These are phyloP conservation scores for Phrynocephalus vlangalii DNA, from an alignment of 2,797 vertebrate species.

Conservation along the genomic window DNA sequence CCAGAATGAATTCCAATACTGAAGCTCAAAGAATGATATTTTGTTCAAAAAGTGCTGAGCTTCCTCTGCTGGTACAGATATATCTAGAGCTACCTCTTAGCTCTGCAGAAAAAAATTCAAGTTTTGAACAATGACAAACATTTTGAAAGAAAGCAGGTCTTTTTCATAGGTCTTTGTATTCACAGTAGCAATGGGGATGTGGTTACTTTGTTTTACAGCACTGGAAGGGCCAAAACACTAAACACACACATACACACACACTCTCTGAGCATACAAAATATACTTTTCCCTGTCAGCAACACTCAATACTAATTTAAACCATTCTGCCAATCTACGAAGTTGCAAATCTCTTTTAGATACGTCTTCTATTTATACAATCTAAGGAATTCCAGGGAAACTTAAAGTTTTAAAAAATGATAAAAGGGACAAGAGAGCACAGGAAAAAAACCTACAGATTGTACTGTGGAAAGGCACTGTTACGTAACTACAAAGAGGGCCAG, in stretches of 20 bases:
- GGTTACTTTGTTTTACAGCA: background rate
- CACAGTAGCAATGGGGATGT: too few relatives aligned
- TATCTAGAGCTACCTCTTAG: background rate
- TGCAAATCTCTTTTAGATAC: conserved; percentile 25
- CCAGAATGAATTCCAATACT: background rate
- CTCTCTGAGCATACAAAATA: background rate
- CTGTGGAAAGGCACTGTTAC: conserved; percentile 29
- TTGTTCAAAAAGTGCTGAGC: background rate
- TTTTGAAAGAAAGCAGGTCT: background rate
- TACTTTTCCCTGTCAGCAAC: conserved; percentile 21
- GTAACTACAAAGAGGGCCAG: background rate
- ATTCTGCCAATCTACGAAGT: conserved; percentile 37
- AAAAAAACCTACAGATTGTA: background rate
- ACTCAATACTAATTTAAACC: conserved; percentile 4
- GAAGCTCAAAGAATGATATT: background rate
- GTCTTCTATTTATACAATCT: background rate
- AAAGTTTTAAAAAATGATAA: background rate
- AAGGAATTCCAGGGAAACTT: conserved; percentile 24
- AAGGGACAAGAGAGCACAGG: background rate
- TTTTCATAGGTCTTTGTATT: background rate
- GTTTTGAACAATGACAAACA: background rate
- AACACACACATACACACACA: background rate
- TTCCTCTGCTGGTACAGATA: background rate
- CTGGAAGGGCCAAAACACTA: background rate
- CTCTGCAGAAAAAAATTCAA: background rate